Base-by-base conservation (phyloP, 2,888 invertebrate genomes). In the Beris chalybata region DNA sequence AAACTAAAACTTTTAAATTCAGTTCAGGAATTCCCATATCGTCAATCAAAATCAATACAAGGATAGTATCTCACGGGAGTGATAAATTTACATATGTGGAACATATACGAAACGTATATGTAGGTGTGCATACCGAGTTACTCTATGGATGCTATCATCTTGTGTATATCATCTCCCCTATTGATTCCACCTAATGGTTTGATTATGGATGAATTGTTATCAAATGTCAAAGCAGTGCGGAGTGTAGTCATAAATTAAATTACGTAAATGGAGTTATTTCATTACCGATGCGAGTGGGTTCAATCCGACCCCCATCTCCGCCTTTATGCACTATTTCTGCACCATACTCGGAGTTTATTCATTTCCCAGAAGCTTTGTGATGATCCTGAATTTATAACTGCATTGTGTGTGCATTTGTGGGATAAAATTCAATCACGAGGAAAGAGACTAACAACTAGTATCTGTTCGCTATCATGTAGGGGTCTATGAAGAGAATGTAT, bases 261-360 rank as follows among this genome's bases (percentile, higher is more conserved):
- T 58, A 58, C 58, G 30, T 45, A 58, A 58, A 58, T 58, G 58
- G 58, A 58, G 45, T 58, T 58, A 58, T 58, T 56, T 58, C 58
- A 44, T 58, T 58, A 32, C 15, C 11, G 52, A 12, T 13, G 22
- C 13, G 15, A 22, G 11, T 52, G 52, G 6, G 15, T 9, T 2
- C 5, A 7, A 48, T 48, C 48, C 4, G 5, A 52, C 7, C 31
- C 7, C 31, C 9, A 9, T 31, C 12, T 31, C 22, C 13, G 13
- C n/a, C n/a, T n/a, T n/a, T n/a, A n/a, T n/a, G n/a, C n/a, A 13
- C 11, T 52, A 5, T 29, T 22, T 22, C 22, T 52, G 29, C 22
- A 31, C n/a, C n/a, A 9, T 12, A 32, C 12, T 54, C 32, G 54
- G 54, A 11, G 43, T 38, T n/a, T 56, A 56, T 43, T 38, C 43